Evolutionary conservation across 2,113 vertebrate species (phyloP).

Genomic region (Numida meleagris): DNA sequence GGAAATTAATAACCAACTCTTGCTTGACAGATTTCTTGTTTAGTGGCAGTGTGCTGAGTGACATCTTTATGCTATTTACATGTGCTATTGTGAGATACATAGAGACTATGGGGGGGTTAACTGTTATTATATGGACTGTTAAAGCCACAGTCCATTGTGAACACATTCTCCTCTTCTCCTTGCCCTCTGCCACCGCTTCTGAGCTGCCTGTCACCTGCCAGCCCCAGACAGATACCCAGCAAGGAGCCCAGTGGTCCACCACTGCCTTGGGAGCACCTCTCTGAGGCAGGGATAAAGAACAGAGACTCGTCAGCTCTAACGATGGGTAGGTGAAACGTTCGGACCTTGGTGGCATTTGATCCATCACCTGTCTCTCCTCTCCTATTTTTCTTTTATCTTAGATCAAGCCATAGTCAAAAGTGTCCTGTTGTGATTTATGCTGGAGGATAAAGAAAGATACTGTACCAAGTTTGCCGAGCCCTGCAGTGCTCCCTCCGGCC

Average conservation of each 20-base stretch:
- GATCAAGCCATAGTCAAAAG: neutral
- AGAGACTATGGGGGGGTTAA: neutral
- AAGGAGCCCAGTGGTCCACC: rapidly evolving
- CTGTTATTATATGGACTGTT: neutral
- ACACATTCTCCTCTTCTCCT: too few species aligned
- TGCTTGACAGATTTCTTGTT: neutral
- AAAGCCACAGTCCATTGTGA: neutral
- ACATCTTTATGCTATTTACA: neutral
- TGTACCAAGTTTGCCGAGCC: neutral
- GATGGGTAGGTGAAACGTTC: neutral
- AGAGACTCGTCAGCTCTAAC: rapidly evolving
- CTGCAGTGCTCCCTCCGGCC: neutral
- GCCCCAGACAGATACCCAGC: neutral
- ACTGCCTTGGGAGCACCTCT: neutral
- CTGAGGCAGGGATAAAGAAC: neutral
- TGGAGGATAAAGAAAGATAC: neutral
- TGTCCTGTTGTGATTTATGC: neutral
- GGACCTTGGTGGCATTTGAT: neutral
- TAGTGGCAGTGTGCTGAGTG: neutral
- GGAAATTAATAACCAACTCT: neutral
- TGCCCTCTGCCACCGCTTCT: neutral
- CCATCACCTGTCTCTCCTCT: neutral
- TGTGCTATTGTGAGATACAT: neutral
- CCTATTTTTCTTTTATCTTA: neutral
- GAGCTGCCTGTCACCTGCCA: neutral